Conservation (phyloP, 2,797 vertebrate species). For the Pseudocheirus occidentalis region DNA sequence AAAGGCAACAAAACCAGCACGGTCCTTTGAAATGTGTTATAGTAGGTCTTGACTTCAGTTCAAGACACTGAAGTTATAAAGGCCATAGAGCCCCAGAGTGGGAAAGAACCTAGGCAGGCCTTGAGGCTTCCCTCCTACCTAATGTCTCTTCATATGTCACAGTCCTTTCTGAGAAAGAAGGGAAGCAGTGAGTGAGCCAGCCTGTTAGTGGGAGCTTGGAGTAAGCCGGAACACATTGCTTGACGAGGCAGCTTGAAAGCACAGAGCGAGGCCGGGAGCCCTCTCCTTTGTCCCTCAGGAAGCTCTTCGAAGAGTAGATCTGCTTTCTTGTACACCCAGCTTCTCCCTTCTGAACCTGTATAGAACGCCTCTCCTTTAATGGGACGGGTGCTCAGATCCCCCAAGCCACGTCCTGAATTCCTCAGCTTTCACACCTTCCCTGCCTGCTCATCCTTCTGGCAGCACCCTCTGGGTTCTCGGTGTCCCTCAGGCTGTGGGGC, state of each 20-base stretch:
- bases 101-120: not conserved
- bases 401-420: not conserved
- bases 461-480: too few relatives aligned
- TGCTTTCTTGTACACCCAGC: not conserved
- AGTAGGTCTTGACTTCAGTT: not conserved
- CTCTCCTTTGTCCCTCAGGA: not conserved
- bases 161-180: not conserved
- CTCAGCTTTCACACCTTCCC: not conserved
- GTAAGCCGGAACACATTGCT: not conserved
- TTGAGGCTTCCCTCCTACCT: not conserved
- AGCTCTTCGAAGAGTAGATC: not conserved
- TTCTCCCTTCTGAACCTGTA: not conserved
- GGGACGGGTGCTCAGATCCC: not conserved
- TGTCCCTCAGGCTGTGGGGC: too few relatives aligned
- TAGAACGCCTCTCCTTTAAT: too few relatives aligned
- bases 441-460: not conserved
- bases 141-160: not conserved
- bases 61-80: not conserved
- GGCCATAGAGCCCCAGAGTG: not conserved
- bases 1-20: conserved; percentile 12
- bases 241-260: not conserved
- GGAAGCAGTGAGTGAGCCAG: not conserved
- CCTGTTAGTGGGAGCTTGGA: not conserved
- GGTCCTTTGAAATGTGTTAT: not conserved
- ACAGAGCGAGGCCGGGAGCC: not conserved